Evolutionary conservation across 2,888 invertebrate species (phyloP), one percentile per base, ranked within the genome.

Genomic region (Zhengitettix transpicula): DNA sequence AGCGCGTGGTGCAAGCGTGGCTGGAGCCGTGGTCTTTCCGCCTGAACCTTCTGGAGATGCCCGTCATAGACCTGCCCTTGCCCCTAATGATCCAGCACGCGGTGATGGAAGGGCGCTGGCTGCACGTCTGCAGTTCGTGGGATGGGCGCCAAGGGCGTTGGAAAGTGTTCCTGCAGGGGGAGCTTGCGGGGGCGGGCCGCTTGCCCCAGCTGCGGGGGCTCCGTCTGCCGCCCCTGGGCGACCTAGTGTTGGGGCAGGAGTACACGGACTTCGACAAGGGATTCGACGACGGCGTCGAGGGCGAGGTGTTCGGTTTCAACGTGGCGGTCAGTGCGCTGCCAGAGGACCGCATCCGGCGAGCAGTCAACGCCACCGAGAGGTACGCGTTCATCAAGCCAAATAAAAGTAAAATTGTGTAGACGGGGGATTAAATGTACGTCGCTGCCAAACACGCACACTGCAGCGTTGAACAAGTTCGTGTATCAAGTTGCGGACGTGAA

Each of bases 201-300:
- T 28, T 47, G 57, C 79, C 78, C 58, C 74, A 84, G 84, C 72
- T 81, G 55, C 67, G 71, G 52, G 79, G 78, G 1, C 73, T 75
- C 57, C 71, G 76, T 55, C 73, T 85, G 60, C 80, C 82, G 9
- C 75, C 75, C 40, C 77, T 77, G 7, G 84, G 84, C 10, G 83
- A 83, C 66, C 71, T 84, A 9, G 82, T 84, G 10, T 73, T 85
- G n/a, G 85, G 84, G 17, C 84, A 85, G 69, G 84, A 84, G 65
- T 81, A 80, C 65, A 78, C 81, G n/a, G 79, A 81, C 66, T 79
- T 78, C 66, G 81, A 84, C 75, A 80, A 77, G 68, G 80, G 84
- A 52, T 70, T 76, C 44, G 78, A 81, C 62, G 83, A 81, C 62
- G 85, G 85, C 10, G 77, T 85, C 62, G 83, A 85, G 71, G 85